Conservation (phyloP, 2,888 invertebrate genomes). For the Drosophila leonis region DNA sequence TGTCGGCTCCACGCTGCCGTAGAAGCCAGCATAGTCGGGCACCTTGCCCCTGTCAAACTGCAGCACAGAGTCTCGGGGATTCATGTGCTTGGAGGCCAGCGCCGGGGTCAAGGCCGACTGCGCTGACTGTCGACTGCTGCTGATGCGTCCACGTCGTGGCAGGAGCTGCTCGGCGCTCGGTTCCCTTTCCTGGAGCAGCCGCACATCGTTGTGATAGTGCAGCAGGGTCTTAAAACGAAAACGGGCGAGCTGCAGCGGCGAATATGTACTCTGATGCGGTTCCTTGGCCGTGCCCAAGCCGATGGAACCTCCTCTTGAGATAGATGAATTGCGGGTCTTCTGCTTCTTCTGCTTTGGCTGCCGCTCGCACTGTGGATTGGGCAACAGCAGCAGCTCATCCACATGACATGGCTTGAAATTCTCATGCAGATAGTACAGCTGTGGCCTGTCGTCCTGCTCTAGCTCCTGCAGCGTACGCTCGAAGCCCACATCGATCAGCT, state of each 20-base stretch:
- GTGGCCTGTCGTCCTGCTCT: neutral
- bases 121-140: slow-evolving; percentile 1
- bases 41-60: slow-evolving; percentile 18
- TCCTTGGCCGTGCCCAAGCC: neutral
- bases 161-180: slow-evolving; percentile 12
- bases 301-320: neutral
- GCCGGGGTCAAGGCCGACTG: slow-evolving; percentile 7
- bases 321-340: too few relatives aligned
- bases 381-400: slow-evolving; percentile 13
- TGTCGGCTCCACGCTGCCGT: slow-evolving; percentile 37
- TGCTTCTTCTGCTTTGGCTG: neutral
- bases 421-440: slow-evolving; percentile 30
- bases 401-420: slow-evolving; percentile 16
- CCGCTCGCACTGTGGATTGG: neutral
- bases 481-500: slow-evolving; percentile 38
- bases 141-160: slow-evolving; percentile 47
- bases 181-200: slow-evolving; percentile 27
- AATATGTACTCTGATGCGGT: neutral
- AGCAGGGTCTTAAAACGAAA: slow-evolving; percentile 33
- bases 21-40: slow-evolving; percentile 62
- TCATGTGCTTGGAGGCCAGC: slow-evolving; percentile 28
- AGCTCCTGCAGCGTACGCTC: neutral
- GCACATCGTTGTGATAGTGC: slow-evolving; percentile 31
- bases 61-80: slow-evolving; percentile 52
- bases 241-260: slow-evolving; percentile 45